phyloP scores from a whole-genome alignment of 2,797 vertebrate species.

The Spondyliosoma cantharus region DNA sequence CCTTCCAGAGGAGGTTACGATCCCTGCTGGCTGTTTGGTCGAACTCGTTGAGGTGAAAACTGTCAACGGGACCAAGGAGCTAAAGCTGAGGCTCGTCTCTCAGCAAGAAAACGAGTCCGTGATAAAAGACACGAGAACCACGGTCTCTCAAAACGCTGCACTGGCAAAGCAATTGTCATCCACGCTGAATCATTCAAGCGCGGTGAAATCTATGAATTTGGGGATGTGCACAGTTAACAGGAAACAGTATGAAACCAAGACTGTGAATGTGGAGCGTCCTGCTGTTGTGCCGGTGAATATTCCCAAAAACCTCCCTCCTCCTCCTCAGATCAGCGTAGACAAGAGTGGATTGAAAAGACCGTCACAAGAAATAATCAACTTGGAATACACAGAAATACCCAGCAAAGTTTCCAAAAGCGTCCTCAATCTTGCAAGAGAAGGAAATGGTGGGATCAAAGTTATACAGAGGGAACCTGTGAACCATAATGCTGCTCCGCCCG shows the following conservation, averaged over 20 bases:
- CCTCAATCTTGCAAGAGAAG: slow-evolving; percentile 46
- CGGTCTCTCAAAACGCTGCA: slow-evolving; percentile 41
- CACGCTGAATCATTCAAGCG: slow-evolving; percentile 61
- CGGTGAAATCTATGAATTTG: slow-evolving; percentile 41
- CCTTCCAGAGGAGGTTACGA: slow-evolving; percentile 90
- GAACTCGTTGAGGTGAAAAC: slow-evolving; percentile 94
- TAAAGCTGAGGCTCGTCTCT: slow-evolving; percentile 89
- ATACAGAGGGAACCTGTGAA: slow-evolving; percentile 33
- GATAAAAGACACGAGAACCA: slow-evolving; percentile 67
- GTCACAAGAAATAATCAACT: slow-evolving; percentile 67
- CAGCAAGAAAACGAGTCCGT: slow-evolving; percentile 75
- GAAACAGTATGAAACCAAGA: slow-evolving; percentile 59
- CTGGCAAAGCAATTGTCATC: slow-evolving; percentile 70
- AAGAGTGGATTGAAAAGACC: slow-evolving; percentile 62
- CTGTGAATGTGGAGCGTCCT: slow-evolving; percentile 38
- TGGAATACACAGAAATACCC: slow-evolving; percentile 53
- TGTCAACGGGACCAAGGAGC: slow-evolving; percentile 90
- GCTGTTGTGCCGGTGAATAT: slow-evolving; percentile 30
- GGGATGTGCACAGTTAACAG: slow-evolving; percentile 59
- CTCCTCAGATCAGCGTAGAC: slow-evolving; percentile 48
- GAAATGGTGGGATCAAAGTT: slow-evolving; percentile 46
- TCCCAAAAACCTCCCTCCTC: slow-evolving; percentile 40
- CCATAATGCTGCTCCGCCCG: slow-evolving; percentile 4
- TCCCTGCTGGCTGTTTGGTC: slow-evolving; percentile 93
- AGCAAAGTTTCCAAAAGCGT: slow-evolving; percentile 65